Percentiles rank a stretch among this genome's conserved stretches.
Conservation (phyloP, 30 jellyfish, hydroid and myxozoan species). For the Aurelia aurita region DNA sequence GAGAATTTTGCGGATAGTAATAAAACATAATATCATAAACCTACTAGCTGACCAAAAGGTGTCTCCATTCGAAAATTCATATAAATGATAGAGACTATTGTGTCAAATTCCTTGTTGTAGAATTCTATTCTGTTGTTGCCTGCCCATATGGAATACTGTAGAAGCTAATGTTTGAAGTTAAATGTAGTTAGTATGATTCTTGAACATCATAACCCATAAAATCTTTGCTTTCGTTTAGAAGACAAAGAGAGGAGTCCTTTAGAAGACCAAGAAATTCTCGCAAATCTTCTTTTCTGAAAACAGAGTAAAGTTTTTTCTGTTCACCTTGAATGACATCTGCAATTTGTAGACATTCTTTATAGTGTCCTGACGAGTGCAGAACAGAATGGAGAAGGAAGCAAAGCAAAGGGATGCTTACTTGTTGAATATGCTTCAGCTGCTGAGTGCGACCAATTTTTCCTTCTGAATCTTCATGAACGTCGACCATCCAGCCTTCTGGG, state of each 20-base stretch:
- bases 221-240: constrained; percentile 67
- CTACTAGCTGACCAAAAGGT: no score
- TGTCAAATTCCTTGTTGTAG: no score
- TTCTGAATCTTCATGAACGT: constrained; percentile 18
- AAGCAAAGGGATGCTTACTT: constrained; percentile 80
- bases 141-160: no score
- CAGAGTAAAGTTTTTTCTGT: constrained; percentile 61
- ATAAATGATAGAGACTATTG: no score
- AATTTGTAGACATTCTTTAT: constrained; percentile 79
- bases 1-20: no score
- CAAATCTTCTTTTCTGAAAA: constrained; percentile 74
- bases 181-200: constrained; percentile 3
- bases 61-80: no score
- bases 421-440: constrained; percentile 73
- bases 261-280: constrained; percentile 69
- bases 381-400: constrained; percentile 81
- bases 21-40: no score
- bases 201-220: constrained; percentile 64
- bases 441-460: constrained; percentile 42
- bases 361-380: constrained; percentile 66
- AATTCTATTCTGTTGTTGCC: no score
- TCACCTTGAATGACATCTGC: constrained; percentile 82
- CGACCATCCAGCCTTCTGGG: constrained; percentile 98
- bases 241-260: constrained; percentile 74
- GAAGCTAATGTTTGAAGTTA: no score